Evolutionary conservation across 2,888 invertebrate genomes (phyloP).

Genomic region (Steinernema hermaphroditum): DNA sequence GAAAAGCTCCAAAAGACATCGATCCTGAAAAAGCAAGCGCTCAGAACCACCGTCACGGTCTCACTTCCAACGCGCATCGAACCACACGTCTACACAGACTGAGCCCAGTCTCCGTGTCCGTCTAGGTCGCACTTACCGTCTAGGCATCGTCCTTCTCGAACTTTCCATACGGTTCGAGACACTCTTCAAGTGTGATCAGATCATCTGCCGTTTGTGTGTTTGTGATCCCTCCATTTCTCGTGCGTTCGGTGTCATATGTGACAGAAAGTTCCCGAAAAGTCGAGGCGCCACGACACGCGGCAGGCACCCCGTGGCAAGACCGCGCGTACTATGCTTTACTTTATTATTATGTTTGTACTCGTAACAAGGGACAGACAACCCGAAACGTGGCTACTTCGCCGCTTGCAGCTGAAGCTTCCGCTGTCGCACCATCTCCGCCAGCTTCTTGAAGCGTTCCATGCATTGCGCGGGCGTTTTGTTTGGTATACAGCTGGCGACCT

Average conservation of each 20-base stretch:
- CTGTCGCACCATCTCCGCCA: slow-evolving; percentile 47
- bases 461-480: slow-evolving; percentile 71
- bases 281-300: slow-evolving; percentile 11
- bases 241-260: too few species aligned
- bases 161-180: not conserved
- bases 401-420: slow-evolving; percentile 36
- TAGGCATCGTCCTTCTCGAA: slow-evolving; percentile 5
- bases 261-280: slow-evolving; percentile 23
- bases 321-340: not conserved
- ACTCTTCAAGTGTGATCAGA: not conserved
- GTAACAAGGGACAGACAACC: slow-evolving; percentile 7
- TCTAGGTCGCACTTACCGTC: slow-evolving; percentile 1
- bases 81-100: not conserved
- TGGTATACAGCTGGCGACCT: slow-evolving; percentile 81
- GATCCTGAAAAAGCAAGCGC: not conserved
- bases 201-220: not conserved
- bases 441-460: slow-evolving; percentile 50
- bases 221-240: not conserved
- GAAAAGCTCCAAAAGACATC: slow-evolving; percentile 13
- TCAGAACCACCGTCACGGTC: not conserved
- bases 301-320: not conserved
- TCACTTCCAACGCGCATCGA: not conserved
- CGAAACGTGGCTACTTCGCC: not conserved
- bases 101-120: not conserved
- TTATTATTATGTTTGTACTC: slow-evolving; percentile 8